Evolutionary conservation across 2,113 vertebrate genomes (phyloP), one percentile per base, ranked within the genome.

Genomic region (Aramus guarauna): DNA sequence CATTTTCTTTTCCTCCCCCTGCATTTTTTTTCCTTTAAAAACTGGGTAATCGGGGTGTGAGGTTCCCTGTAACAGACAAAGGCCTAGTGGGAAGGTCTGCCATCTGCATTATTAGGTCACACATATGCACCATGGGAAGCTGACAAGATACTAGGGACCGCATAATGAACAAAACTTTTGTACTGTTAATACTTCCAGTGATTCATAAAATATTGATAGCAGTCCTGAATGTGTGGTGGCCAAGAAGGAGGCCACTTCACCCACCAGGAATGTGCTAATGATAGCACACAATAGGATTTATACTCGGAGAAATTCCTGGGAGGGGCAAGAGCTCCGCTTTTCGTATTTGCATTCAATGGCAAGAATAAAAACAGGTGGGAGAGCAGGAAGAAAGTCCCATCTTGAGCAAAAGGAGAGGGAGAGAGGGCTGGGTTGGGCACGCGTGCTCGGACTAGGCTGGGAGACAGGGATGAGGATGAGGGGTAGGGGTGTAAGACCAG

Each of bases 141-240:
- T 39, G 83, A 91, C 4, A 11, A 84, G 60, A 71, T 84, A 52
- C n/a, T 84, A 47, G 17, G 52, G 41, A 48, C 18, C 34, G n/a
- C 27, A 60, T 59, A 71, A 84, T 11, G 20, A 86, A 43, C 50
- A 86, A 59, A 91, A 92, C 47, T 87, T 90, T 20, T 23, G n/a
- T 30, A 45, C 78, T 92, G 59, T 67, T 95, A 84, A 52, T 78
- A 56, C 73, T 92, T 87, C 14, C 84, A 96, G 56, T 85, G 84
- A 81, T 78, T 96, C 77, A 87, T 52, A 91, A 92, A 87, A 90
- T 82, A 96, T 53, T 89, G 84, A 92, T 87, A 96, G 89, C 53
- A 64, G 66, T 47, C 73, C 69, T 87, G 68, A 91, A 77, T 27
- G 37, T 0, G 0, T 30, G 26, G 15, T 67, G 32, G 34, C 73